A percentile compares a stretch with the other conserved stretches of the same genome.
phyloP scores from a whole-genome alignment of 2,888 invertebrate genomes.

The Leucania comma region DNA sequence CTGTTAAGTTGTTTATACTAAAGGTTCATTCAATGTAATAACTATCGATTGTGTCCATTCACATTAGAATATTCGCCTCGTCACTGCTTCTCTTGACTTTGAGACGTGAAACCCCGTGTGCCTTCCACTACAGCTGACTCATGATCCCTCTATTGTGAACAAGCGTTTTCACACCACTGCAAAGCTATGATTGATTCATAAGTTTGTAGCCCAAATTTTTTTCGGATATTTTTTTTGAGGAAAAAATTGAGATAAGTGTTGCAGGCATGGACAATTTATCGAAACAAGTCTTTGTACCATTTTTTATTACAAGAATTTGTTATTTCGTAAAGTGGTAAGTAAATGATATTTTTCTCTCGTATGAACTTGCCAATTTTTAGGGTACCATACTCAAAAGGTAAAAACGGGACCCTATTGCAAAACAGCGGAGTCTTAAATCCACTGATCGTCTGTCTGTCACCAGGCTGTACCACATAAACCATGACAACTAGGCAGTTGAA shows the following conservation, averaged over 20 bases:
- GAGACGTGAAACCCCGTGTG: conserved; percentile 20
- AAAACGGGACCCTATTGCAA: no score
- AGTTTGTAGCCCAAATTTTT: conserved; percentile 22
- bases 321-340: no score
- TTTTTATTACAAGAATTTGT: no score
- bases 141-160: conserved; percentile 44
- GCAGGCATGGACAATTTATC: not conserved
- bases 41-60: conserved; percentile 2
- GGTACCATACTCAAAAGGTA: no score
- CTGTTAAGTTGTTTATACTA: not conserved
- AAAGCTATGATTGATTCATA: conserved; percentile 48
- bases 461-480: no score
- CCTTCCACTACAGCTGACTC: conserved; percentile 32
- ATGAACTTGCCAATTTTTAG: no score
- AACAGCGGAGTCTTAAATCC: no score
- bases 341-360: no score
- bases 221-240: not conserved
- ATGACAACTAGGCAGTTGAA: no score
- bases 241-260: conserved; percentile 34
- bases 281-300: not conserved
- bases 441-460: no score
- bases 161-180: conserved; percentile 38
- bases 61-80: conserved; percentile 23
- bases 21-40: not conserved
- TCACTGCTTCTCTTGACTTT: conserved; percentile 44